These are phyloP conservation scores for Promerops cafer DNA, from an alignment of 2,113 vertebrate genomes.

Conservation along the genomic window DNA sequence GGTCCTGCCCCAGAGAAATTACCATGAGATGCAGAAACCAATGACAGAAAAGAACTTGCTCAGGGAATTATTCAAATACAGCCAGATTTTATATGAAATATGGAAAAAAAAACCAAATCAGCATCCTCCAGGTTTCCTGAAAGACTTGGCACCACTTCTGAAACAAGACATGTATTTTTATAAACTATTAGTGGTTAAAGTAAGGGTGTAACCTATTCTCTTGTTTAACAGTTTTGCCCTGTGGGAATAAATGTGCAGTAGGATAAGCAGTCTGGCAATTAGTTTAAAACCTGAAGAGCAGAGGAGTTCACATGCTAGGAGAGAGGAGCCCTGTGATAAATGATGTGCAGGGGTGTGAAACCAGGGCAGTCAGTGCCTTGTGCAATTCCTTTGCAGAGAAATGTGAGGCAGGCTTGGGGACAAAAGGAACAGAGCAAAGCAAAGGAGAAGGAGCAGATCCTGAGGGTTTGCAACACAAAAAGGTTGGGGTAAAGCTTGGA, in stretches of 20 bases:
- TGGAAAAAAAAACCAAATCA: background rate
- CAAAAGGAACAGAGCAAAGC: background rate
- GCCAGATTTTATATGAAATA: background rate
- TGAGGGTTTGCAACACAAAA: background rate
- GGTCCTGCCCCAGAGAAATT: background rate
- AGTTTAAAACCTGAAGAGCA: background rate
- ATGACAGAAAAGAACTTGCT: background rate
- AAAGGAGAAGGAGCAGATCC: background rate
- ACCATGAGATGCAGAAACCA: background rate
- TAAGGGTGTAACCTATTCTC: background rate
- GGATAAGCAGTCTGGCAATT: background rate
- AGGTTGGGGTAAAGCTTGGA: background rate
- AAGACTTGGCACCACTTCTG: background rate
- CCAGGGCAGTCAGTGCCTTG: background rate
- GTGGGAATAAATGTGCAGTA: background rate
- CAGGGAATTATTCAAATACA: background rate
- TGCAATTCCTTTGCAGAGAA: background rate
- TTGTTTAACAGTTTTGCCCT: background rate
- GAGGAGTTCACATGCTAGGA: background rate
- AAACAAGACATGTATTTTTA: accelerated
- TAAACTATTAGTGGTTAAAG: background rate
- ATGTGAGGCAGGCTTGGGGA: background rate
- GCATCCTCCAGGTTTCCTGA: background rate
- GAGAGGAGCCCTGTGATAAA: background rate
- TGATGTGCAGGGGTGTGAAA: background rate